Conservation (phyloP, 2,113 vertebrate species). For the Phrynosoma platyrhinos region DNA sequence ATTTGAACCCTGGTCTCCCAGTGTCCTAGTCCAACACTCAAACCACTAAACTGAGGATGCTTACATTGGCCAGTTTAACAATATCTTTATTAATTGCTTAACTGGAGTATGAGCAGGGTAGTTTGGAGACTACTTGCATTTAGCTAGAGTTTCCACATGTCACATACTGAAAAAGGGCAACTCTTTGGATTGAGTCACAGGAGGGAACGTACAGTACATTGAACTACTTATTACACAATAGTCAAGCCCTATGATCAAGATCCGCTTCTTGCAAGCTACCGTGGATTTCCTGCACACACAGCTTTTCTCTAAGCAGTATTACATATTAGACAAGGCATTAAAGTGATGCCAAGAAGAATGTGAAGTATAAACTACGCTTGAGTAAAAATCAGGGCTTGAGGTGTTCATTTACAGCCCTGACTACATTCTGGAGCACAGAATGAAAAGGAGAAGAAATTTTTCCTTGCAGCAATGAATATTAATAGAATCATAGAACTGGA, state of each 20-base stretch:
- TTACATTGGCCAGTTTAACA: not conserved
- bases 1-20: too few relatives aligned
- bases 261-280: not conserved
- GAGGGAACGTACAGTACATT: not conserved
- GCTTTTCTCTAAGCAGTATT: not conserved
- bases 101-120: not conserved
- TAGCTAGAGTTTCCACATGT: not conserved
- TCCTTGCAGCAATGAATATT: too few relatives aligned
- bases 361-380: not conserved
- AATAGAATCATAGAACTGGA: too few relatives aligned
- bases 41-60: too few relatives aligned
- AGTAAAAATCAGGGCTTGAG: not conserved
- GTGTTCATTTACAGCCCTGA: not conserved
- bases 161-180: not conserved
- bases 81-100: not conserved
- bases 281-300: not conserved
- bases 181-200: not conserved
- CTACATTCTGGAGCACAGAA: too few relatives aligned
- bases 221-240: not conserved
- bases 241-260: not conserved
- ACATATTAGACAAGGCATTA: not conserved
- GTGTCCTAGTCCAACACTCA: too few relatives aligned
- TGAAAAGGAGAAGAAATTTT: too few relatives aligned
- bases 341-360: not conserved
- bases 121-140: not conserved